Evolutionary conservation across 2,797 vertebrate species (phyloP).

Genomic region (Eulemur rubriventer): DNA sequence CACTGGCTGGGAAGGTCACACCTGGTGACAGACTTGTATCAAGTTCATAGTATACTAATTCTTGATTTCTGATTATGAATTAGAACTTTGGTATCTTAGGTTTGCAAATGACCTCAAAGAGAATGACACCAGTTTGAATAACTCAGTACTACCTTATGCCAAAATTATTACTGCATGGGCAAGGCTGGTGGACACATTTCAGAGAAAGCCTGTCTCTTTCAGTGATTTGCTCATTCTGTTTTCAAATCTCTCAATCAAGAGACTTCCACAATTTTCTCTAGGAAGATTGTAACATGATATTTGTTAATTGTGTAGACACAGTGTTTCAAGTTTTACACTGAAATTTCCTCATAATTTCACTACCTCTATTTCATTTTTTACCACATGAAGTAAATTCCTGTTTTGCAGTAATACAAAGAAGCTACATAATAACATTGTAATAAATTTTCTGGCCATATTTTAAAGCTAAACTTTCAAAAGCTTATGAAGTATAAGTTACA

Average conservation of each 20-base stretch:
- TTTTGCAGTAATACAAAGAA: conserved; percentile 14
- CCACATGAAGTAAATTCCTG: conserved; percentile 56
- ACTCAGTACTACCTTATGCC: neutral
- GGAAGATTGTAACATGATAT: neutral
- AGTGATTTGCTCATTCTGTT: neutral
- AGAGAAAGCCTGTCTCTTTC: neutral
- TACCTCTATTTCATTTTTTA: conserved; percentile 37
- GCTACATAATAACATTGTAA: neutral
- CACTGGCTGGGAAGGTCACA: neutral
- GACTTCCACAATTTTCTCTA: neutral
- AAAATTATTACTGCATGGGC: neutral
- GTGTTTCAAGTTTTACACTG: conserved; percentile 2
- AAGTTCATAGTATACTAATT: neutral
- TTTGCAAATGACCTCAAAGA: neutral
- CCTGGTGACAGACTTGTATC: neutral
- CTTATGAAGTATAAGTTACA: neutral
- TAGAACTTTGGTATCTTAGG: neutral
- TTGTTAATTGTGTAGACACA: neutral
- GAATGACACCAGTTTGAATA: neutral
- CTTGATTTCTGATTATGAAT: neutral
- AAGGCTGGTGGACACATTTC: neutral
- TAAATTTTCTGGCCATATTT: neutral
- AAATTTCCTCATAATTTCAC: conserved; percentile 57
- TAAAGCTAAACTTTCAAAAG: conserved; percentile 21
- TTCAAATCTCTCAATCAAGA: conserved; percentile 16